phyloP scores from a whole-genome alignment of 2,113 vertebrate species.

The Holacanthus passer region DNA sequence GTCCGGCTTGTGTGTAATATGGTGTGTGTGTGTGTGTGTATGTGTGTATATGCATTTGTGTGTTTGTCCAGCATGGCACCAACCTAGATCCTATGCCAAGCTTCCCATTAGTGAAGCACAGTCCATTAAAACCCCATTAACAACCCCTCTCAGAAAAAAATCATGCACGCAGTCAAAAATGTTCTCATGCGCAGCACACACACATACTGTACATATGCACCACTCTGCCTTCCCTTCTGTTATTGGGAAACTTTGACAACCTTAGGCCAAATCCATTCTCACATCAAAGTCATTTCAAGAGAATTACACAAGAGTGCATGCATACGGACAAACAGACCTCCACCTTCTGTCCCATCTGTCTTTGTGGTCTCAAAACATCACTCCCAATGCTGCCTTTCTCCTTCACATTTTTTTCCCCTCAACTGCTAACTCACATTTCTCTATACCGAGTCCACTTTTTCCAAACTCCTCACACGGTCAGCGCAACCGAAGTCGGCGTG shows the following conservation, averaged over 20 bases:
- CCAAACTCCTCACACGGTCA: background rate
- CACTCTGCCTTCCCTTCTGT: slow-evolving; percentile 50
- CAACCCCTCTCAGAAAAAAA: slow-evolving; percentile 52
- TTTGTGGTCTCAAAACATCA: slow-evolving; percentile 7
- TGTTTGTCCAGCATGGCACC: slow-evolving; percentile 60
- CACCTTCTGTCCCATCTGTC: slow-evolving; percentile 27
- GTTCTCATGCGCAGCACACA: slow-evolving; percentile 35
- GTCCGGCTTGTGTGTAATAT: slow-evolving; percentile 41
- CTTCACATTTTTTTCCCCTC: background rate
- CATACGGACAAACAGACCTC: slow-evolving; percentile 52
- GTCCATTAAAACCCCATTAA: slow-evolving; percentile 79
- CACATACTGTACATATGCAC: slow-evolving; percentile 10
- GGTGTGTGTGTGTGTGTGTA: background rate
- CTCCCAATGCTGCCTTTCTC: background rate
- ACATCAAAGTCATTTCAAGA: slow-evolving; percentile 58
- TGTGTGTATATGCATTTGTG: slow-evolving; percentile 31
- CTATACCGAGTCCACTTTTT: background rate
- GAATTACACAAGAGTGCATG: slow-evolving; percentile 22
- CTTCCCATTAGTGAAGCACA: slow-evolving; percentile 75
- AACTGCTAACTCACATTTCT: background rate
- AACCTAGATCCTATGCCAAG: slow-evolving; percentile 75
- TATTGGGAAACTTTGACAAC: slow-evolving; percentile 44
- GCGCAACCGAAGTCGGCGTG: background rate
- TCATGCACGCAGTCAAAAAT: slow-evolving; percentile 41
- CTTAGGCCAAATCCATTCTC: slow-evolving; percentile 32